phyloP scores from a whole-genome alignment of 1,140 invertebrate species.

The Samia ricini region DNA sequence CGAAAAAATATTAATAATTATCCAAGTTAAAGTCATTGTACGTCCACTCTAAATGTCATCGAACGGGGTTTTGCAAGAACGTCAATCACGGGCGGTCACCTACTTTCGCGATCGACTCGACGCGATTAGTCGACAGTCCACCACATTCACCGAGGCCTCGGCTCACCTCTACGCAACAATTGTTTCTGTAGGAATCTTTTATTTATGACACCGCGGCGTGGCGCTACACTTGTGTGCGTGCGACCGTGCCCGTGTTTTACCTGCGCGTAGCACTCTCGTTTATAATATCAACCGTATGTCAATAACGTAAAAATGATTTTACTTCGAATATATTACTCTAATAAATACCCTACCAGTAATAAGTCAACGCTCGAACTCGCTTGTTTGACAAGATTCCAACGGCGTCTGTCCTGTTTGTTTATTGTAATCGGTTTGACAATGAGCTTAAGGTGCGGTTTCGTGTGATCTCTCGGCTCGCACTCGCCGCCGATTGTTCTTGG shows the following conservation, averaged over 20 bases:
- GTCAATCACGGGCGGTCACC: slow-evolving; percentile 75
- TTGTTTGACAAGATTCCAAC: slow-evolving; percentile 77
- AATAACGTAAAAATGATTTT: slow-evolving; percentile 33
- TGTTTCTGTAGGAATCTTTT: slow-evolving; percentile 77
- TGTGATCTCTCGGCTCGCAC: slow-evolving; percentile 67
- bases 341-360: slow-evolving; percentile 75
- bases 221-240: slow-evolving; percentile 57
- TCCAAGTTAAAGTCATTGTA: slow-evolving; percentile 53
- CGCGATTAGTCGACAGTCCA: slow-evolving; percentile 70
- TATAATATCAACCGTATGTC: slow-evolving; percentile 19
- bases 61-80: slow-evolving; percentile 71
- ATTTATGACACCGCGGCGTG: slow-evolving; percentile 66
- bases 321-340: slow-evolving; percentile 23
- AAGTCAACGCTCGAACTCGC: slow-evolving; percentile 77
- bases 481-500: slow-evolving; percentile 67
- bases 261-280: slow-evolving; percentile 41
- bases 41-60: slow-evolving; percentile 73
- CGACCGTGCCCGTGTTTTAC: slow-evolving; percentile 72
- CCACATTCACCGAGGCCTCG: slow-evolving; percentile 73
- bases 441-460: slow-evolving; percentile 77
- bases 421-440: slow-evolving; percentile 78
- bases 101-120: slow-evolving; percentile 74
- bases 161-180: slow-evolving; percentile 75
- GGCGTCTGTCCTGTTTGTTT: slow-evolving; percentile 76
- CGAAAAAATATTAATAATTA: slow-evolving; percentile 44